Percentiles rank a stretch among this genome's conserved stretches.
Conservation (phyloP, 2,113 vertebrate species). For the Ictalurus furcatus region DNA sequence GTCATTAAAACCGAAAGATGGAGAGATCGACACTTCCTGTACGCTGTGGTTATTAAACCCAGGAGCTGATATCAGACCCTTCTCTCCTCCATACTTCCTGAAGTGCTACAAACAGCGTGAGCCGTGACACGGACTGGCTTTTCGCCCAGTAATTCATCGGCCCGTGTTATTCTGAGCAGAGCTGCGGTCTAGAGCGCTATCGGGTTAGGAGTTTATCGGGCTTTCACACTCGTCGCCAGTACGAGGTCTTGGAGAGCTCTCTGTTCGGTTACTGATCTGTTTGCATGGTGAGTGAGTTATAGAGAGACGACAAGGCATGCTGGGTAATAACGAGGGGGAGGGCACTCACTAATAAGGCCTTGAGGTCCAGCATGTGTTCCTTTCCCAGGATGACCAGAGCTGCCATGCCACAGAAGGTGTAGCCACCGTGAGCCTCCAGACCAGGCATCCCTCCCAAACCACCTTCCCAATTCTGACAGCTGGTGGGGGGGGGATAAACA, state of each 20-base stretch:
- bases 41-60: background rate
- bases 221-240: background rate
- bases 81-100: background rate
- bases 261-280: background rate
- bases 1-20: background rate
- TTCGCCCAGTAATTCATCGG: background rate
- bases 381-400: constrained; percentile 91
- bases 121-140: background rate
- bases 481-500: constrained; percentile 53
- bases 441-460: constrained; percentile 92
- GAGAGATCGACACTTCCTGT: constrained; percentile 8
- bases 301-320: background rate
- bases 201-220: background rate
- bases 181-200: background rate
- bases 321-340: background rate
- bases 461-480: constrained; percentile 98
- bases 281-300: background rate
- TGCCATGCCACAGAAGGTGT: constrained; percentile 92
- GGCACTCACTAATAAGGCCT: constrained; percentile 83
- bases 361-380: constrained; percentile 88
- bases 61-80: background rate
- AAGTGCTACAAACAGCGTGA: background rate
- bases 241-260: background rate
- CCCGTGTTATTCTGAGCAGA: background rate
- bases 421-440: constrained; percentile 93